Percentiles rank a stretch among this genome's conserved stretches.
Evolutionary conservation across 2,797 vertebrate species (phyloP).

Genomic region (Oreochromis mossambicus): DNA sequence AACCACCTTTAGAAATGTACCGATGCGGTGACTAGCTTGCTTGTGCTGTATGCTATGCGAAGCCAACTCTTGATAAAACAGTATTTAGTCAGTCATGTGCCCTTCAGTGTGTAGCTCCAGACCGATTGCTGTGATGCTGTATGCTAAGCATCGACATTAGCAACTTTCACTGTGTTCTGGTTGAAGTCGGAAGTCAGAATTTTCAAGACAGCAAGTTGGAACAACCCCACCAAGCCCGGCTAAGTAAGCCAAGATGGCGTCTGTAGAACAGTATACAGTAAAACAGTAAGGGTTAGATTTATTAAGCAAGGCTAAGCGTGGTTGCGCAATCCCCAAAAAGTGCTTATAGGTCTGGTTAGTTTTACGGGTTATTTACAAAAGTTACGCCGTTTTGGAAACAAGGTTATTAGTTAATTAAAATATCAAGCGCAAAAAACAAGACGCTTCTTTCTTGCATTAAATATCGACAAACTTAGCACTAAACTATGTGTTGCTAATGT

Average conservation of each 20-base stretch:
- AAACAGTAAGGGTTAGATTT: not conserved
- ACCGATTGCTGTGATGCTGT: not conserved
- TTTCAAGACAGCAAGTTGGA: not conserved
- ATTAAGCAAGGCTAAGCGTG: not conserved
- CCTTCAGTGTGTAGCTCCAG: not conserved
- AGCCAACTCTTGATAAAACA: not conserved
- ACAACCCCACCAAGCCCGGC: not conserved
- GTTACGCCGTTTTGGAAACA: accelerated
- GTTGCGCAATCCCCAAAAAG: not conserved
- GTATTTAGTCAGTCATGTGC: not conserved
- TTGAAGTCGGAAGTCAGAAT: not conserved
- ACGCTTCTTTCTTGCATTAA: not conserved
- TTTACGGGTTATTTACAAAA: not conserved
- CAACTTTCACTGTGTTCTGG: accelerated
- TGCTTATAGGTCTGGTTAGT: not conserved
- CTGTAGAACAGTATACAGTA: not conserved
- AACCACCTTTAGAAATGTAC: not conserved
- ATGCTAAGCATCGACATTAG: not conserved
- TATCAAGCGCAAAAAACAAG: not conserved
- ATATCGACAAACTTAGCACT: not conserved
- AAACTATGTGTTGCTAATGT: not conserved
- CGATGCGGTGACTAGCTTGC: not conserved
- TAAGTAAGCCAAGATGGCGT: not conserved
- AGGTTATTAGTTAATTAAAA: not conserved
- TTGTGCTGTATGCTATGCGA: not conserved